phyloP scores from a whole-genome alignment of 2,888 invertebrate genomes.

The Pardosa pseudoannulata region DNA sequence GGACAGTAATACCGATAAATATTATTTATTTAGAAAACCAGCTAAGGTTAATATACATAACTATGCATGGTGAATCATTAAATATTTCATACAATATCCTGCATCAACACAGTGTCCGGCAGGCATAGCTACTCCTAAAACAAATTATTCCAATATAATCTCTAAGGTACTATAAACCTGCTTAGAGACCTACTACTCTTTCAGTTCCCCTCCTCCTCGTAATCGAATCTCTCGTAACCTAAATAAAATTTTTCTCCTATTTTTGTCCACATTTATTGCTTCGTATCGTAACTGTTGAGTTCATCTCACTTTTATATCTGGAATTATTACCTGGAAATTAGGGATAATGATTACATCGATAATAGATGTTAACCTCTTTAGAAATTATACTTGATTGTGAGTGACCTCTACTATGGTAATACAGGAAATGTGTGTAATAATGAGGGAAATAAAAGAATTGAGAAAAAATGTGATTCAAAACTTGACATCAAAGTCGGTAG shows the following conservation, averaged over 20 bases:
- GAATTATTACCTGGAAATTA: neutral
- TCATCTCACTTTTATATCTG: neutral
- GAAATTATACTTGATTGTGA: no score
- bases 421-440: no score
- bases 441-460: no score
- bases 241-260: neutral
- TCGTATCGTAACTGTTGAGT: neutral
- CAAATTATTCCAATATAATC: neutral
- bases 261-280: neutral
- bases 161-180: neutral
- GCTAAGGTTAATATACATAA: no score
- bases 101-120: neutral
- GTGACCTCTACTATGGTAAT: no score
- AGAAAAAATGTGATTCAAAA: no score
- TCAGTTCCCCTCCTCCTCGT: neutral
- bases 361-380: neutral
- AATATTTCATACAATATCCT: no score
- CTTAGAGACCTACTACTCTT: neutral
- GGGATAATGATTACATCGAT: neutral
- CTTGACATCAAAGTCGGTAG: no score
- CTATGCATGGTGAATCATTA: no score
- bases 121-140: neutral
- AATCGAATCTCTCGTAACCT: neutral
- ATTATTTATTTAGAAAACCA: no score
- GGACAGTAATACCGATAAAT: no score